Evolutionary conservation across 2,113 vertebrate species (phyloP), one percentile per base, ranked within the genome.

Genomic region (Myrmecophaga tridactyla): DNA sequence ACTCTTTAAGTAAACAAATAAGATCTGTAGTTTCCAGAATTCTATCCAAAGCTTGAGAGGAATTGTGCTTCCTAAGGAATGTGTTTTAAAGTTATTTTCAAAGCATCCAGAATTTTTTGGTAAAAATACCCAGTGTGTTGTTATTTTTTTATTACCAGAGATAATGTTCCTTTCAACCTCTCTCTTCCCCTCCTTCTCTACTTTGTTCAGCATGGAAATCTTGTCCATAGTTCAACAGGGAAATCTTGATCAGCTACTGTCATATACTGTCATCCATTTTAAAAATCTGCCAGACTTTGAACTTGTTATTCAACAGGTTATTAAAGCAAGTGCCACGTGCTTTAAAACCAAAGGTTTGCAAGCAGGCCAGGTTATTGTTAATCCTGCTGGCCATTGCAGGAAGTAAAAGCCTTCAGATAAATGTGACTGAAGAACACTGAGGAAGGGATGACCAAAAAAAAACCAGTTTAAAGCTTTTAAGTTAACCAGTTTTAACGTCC

Each of bases 211-310:
- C 31, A 83, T 43, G 88, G 70, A 87, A 95, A 51, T 95, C 92
- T 73, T 88, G n/a, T n/a, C n/a, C n/a, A n/a, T n/a, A n/a, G n/a
- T n/a, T n/a, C n/a, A 70, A 69, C 34, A 80, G 60, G 89, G 77
- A 90, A 95, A 56, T 95, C 90, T 76, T 89, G 13, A 46, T 60
- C 80, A 96, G 67, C 69, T 95, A 48, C 75, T 63, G 29, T 67
- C 46, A 89, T 80, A 43, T 67, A 86, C 58, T 70, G 62, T 88
- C 7, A 53, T 86, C 48, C 1, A 13, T 56, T 94, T 7, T 1
- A 14, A 92, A 92, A 65, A 41, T n/a, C 80, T 95, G 36, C 34
- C 72, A 80, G 93, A 82, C 81, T 96, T 89, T 94, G 78, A 97
- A 90, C 85, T 89, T 97, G 83, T 65, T 56, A n/a, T 20, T 89